phyloP scores from a whole-genome alignment of 2,888 invertebrate species.

The Pollenia griseotomentosa region DNA sequence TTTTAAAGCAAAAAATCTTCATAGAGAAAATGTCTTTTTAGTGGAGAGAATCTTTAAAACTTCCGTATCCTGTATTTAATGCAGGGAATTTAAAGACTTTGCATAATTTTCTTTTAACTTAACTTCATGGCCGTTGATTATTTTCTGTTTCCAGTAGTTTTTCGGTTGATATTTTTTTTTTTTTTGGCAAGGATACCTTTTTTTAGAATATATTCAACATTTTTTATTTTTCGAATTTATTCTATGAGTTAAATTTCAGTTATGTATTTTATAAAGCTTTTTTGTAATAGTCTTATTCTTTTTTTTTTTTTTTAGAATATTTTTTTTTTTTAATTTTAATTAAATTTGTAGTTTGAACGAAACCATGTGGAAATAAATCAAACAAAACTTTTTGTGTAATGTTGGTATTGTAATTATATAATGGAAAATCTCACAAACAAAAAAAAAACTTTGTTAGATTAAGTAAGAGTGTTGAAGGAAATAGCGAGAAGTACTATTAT shows the following conservation, averaged over 20 bases:
- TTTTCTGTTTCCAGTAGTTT: neutral
- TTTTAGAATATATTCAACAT: conserved; percentile 27
- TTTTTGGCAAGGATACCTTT: neutral
- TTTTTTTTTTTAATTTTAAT: conserved; percentile 49
- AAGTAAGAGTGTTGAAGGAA: conserved; percentile 6
- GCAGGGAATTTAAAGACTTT: neutral
- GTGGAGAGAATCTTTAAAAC: too few relatives aligned
- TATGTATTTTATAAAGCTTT: too few relatives aligned
- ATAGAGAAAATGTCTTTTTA: too few relatives aligned
- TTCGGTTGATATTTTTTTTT: neutral
- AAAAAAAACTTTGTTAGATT: conserved; percentile 12
- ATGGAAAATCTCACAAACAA: neutral
- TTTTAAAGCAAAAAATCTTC: too few relatives aligned
- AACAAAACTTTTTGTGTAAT: conserved; percentile 41
- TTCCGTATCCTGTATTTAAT: too few relatives aligned
- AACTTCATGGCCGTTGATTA: conserved; percentile 3
- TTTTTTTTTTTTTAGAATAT: conserved; percentile 27
- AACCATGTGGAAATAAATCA: conserved; percentile 49
- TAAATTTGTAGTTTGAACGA: conserved; percentile 49
- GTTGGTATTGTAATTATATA: neutral
- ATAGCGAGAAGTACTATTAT: neutral
- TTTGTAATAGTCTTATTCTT: too few relatives aligned
- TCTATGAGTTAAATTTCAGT: too few relatives aligned
- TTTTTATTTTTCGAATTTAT: too few relatives aligned
- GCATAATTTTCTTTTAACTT: conserved; percentile 32